Evolutionary conservation across 1,140 invertebrate species (phyloP), one percentile per base, ranked within the genome.

Genomic region (Cyphomyrmex costatus): DNA sequence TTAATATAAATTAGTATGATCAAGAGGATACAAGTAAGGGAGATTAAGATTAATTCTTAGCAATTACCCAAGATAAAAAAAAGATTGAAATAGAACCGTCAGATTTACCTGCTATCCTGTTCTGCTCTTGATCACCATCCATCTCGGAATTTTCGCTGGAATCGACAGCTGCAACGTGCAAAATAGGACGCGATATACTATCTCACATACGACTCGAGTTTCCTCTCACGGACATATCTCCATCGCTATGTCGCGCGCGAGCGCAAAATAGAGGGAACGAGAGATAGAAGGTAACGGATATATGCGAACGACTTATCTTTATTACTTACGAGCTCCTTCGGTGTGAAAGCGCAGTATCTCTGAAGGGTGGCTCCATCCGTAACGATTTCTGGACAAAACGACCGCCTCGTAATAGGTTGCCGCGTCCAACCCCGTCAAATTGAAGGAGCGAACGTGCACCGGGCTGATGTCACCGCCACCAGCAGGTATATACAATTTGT

Each of bases 381-480:
- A 97, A 85, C 96, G 96, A 94, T 97, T 98, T 93, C 97, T 96
- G 1, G 97, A 97, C 27, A 96, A 95, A 8, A 98, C 95, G 2
- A 96, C 94, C 0, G 96, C 97, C 92, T 98, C 97, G 89, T 98
- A 98, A 5, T 96, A 95, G 0, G 96, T 96, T 51, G 96, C 96
- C 16, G 96, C 95, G n/a, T 96, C 95, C 10, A 98, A 94, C 3
- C 97, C 97, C 77, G 96, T 96, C 2, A 97, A 95, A 16, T 96
- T 97, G 90, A 97, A 97, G 2, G 95, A 95, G 46, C 97, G 96
- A 16, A 96, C 96, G 90, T 97, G 97, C 51, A 97, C 95, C 2
- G 96, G 96, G 4, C 97, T 97, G 19, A 91, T 88, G 5, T 91
- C 92, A 42, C 84, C 92, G 91, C 97, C 97, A 53, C 96, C 96